Base-by-base conservation (phyloP, 2,113 vertebrate species). In the Prochilodus magdalenae region DNA sequence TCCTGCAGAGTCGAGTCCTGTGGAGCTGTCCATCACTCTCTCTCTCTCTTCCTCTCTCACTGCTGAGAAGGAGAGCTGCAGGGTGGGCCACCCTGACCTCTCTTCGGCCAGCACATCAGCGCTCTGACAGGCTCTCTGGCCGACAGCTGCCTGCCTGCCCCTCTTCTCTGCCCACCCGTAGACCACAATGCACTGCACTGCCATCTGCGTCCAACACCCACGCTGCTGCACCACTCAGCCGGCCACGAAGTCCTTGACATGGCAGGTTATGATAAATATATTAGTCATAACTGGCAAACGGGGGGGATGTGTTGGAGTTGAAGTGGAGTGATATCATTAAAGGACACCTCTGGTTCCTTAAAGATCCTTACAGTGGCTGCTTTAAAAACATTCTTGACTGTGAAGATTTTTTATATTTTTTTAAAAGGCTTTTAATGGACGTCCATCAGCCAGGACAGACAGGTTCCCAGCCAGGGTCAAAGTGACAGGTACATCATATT, bases 201-300 rank as follows among this genome's bases (percentile, higher is more conserved):
- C 63, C 47, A 81, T 77, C 26, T 76, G 69, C 36, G 53, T 26
- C 57, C 36, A n/a, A 73, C 77, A 33, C 85, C 65, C 77, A 77
- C 69, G 15, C 60, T 26, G 60, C 73, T 62, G 73, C n/a, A 53
- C 77, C 51, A 36, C 49, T 26, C 27, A 30, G 73, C 24, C 53
- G 47, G 60, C 65, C 72, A 77, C 24, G 8, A 14, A 75, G 84
- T 81, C 75, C 80, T 65, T 76, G n/a, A 79, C 44, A 30, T 60
- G 26, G 40, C 62, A 53, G 73, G 76, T 83, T 73, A 79, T 84
- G 80, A 83, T 78, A 85, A 80, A 83, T 73, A 78, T 53, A 73
- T 85, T 80, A 83, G 83, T 87, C 80, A 85, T 59, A 36, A 60
- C 73, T 40, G 62, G 18, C 75, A 77, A 14, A 67, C 62, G 60